Conservation (phyloP, 2,797 vertebrate genomes). For the Linurgus olivaceus region DNA sequence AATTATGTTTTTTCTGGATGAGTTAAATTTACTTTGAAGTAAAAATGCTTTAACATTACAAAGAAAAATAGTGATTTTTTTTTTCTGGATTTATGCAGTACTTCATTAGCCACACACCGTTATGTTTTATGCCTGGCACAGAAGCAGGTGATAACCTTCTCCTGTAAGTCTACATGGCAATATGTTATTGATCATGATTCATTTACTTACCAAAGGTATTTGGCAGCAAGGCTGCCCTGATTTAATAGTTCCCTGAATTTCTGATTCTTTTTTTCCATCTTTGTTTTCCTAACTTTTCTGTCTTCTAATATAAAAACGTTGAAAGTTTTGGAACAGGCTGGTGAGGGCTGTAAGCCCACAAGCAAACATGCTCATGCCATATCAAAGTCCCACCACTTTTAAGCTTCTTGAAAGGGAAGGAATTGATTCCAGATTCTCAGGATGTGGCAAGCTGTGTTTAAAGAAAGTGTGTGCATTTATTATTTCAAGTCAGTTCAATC, state of each 20-base stretch:
- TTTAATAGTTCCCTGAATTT: conserved; percentile 56
- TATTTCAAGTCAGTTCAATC: conserved; percentile 73
- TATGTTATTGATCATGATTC: conserved; percentile 55
- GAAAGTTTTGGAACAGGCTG: conserved; percentile 46
- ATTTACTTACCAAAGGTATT: conserved; percentile 32
- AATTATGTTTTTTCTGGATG: not conserved
- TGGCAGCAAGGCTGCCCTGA: not conserved
- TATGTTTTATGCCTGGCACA: conserved; percentile 40
- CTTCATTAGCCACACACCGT: conserved; percentile 7
- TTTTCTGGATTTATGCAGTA: not conserved
- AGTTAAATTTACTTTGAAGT: conserved; percentile 21
- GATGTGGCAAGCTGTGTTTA: conserved; percentile 72
- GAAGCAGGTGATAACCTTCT: conserved; percentile 48
- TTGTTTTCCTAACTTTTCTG: conserved; percentile 65
- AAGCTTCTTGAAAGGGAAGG: conserved; percentile 65
- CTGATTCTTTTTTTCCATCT: conserved; percentile 33
- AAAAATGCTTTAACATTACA: not conserved
- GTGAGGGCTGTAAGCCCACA: conserved; percentile 67
- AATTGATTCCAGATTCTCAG: conserved; percentile 72
- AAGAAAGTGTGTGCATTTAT: conserved; percentile 70
- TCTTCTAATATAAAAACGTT: conserved; percentile 45
- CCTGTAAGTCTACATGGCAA: not conserved
- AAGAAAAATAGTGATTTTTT: not conserved
- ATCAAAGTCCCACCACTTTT: conserved; percentile 66
- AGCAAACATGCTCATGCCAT: conserved; percentile 60